phyloP scores from a whole-genome alignment of 2,888 invertebrate genomes.

The Pseudeuparius sepicola region DNA sequence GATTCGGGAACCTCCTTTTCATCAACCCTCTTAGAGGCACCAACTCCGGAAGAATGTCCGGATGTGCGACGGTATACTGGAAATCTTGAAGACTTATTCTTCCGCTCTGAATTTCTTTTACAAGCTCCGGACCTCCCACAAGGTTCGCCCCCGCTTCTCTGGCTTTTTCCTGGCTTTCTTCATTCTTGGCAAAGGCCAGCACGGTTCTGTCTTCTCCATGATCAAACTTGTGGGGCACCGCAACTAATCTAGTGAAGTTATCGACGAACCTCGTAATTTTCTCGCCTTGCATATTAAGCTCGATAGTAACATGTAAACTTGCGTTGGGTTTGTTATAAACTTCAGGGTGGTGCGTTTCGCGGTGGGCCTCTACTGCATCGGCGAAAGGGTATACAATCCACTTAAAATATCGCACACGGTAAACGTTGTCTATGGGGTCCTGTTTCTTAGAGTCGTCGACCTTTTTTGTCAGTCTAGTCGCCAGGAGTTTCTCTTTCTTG shows the following conservation, averaged over 20 bases:
- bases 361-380: slow-evolving; percentile 68
- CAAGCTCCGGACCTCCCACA: slow-evolving; percentile 62
- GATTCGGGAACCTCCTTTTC: slow-evolving; percentile 66
- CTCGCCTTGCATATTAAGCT: slow-evolving; percentile 69
- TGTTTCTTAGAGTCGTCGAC: slow-evolving; percentile 48
- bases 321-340: slow-evolving; percentile 71
- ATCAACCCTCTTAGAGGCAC: slow-evolving; percentile 66
- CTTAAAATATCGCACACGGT: slow-evolving; percentile 44
- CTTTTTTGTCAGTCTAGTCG: slow-evolving; percentile 43
- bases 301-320: slow-evolving; percentile 57
- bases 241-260: slow-evolving; percentile 54
- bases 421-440: slow-evolving; percentile 56
- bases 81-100: slow-evolving; percentile 50
- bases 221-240: slow-evolving; percentile 60
- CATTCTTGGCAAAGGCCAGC: slow-evolving; percentile 64
- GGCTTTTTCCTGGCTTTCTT: slow-evolving; percentile 49
- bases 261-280: slow-evolving; percentile 63
- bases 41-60: slow-evolving; percentile 68
- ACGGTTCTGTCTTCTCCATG: slow-evolving; percentile 58
- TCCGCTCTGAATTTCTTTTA: slow-evolving; percentile 72
- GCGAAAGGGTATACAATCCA: slow-evolving; percentile 55
- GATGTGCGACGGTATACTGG: slow-evolving; percentile 66
- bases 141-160: slow-evolving; percentile 60
- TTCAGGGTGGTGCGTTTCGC: slow-evolving; percentile 73
- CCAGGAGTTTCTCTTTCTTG: slow-evolving; percentile 38